Percentiles rank a stretch among this genome's conserved stretches.
Evolutionary conservation across 2,113 vertebrate species (phyloP).

Genomic region (Plecturocebus donacophilus): DNA sequence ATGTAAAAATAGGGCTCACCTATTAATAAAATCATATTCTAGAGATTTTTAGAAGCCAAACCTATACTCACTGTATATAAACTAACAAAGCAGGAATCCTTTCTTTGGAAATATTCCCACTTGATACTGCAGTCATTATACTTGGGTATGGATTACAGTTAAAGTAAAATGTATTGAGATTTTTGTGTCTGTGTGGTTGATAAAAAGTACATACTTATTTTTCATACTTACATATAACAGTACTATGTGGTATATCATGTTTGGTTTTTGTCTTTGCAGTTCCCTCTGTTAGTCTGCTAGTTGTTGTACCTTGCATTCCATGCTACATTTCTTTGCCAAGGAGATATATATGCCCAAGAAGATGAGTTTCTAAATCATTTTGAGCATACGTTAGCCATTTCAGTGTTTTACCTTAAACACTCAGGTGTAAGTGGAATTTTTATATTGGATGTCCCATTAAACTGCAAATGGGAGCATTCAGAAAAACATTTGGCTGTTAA

Average conservation of each 20-base stretch:
- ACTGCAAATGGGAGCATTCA: neutral
- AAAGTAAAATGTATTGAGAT: neutral
- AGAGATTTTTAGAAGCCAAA: neutral
- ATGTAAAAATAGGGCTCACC: neutral
- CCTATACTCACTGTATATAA: neutral
- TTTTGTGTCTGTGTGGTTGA: neutral
- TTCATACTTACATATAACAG: neutral
- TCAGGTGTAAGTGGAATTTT: slow-evolving; percentile 24
- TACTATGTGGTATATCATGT: neutral
- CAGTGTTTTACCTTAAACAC: slow-evolving; percentile 28
- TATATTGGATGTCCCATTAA: slow-evolving; percentile 1
- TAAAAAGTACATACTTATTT: neutral
- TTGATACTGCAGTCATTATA: neutral
- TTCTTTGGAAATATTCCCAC: neutral
- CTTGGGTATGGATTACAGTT: neutral
- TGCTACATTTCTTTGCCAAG: neutral
- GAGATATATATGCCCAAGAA: neutral
- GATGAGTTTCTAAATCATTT: slow-evolving; percentile 35
- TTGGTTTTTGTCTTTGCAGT: neutral
- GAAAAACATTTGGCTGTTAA: neutral
- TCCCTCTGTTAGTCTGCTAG: neutral
- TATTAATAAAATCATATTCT: neutral
- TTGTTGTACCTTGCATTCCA: neutral
- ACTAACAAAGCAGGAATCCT: neutral
- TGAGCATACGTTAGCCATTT: slow-evolving; percentile 52